phyloP scores from a whole-genome alignment of 2,888 invertebrate genomes.

The Metopia argyrocephala region DNA sequence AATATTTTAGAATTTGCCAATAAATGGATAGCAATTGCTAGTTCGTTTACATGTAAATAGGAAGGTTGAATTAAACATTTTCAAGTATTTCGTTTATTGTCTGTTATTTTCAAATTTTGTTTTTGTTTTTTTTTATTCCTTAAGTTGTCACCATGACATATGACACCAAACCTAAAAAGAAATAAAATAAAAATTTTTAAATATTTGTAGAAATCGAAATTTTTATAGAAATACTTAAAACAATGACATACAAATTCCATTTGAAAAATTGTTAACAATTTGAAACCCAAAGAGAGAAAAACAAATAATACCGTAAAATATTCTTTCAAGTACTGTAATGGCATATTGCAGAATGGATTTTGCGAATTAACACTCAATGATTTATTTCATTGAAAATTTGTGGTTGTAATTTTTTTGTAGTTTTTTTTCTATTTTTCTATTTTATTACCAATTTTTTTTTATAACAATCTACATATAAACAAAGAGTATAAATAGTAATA shows the following conservation, averaged over 20 bases:
- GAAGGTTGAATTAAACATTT: background rate
- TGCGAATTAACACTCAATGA: conserved; percentile 60
- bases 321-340: background rate
- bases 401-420: conserved; percentile 40
- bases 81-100: conserved; percentile 9
- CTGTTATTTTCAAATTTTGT: too few relatives aligned
- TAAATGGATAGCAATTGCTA: too few relatives aligned
- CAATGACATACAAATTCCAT: conserved; percentile 37
- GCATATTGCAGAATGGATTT: background rate
- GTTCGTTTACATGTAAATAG: too few relatives aligned
- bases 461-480: conserved; percentile 71
- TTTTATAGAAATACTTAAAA: background rate
- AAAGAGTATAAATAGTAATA: conserved; percentile 67
- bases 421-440: conserved; percentile 35
- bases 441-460: conserved; percentile 68
- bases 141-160: conserved; percentile 50
- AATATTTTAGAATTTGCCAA: too few relatives aligned
- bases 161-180: conserved; percentile 51
- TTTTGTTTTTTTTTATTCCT: too few relatives aligned
- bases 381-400: conserved; percentile 53
- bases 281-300: background rate
- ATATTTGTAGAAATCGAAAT: background rate
- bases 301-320: background rate
- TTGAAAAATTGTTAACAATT: conserved; percentile 48
- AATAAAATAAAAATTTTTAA: background rate